Percentiles rank a stretch among this genome's conserved stretches.
Conservation (phyloP, 2,888 invertebrate genomes). For the Agrotis exclamationis region DNA sequence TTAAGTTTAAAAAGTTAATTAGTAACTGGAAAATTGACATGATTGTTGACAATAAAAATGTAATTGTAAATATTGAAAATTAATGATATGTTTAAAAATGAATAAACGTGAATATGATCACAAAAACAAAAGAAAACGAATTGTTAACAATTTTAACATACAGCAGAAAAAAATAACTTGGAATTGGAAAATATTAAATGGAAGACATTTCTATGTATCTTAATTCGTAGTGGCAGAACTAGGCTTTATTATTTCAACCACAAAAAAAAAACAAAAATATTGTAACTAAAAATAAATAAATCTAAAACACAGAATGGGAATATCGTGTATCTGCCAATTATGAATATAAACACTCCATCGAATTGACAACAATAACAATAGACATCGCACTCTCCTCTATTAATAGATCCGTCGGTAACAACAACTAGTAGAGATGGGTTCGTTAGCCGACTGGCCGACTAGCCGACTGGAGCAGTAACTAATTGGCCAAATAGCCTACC, state of each 20-base stretch:
- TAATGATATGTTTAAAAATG: no score
- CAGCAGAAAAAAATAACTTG: neutral
- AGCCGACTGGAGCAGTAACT: no score
- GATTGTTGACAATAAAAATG: neutral
- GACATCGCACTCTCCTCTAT: conserved; percentile 11
- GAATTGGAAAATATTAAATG: no score
- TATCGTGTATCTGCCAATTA: conserved; percentile 8
- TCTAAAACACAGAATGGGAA: conserved; percentile 17
- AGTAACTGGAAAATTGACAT: no score
- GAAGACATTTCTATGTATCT: no score
- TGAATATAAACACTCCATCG: neutral
- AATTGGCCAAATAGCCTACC: no score
- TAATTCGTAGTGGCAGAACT: neutral
- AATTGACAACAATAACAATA: neutral
- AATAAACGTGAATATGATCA: no score
- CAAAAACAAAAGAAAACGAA: neutral
- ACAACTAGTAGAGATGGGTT: neutral
- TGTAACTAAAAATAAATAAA: neutral
- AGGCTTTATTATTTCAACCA: neutral
- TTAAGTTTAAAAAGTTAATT: no score
- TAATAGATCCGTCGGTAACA: conserved; percentile 25
- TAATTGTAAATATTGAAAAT: no score
- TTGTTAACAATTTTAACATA: no score
- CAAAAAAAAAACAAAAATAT: neutral
- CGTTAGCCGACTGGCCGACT: neutral